Conservation (phyloP, 2,888 invertebrate species). For the Dendrolimus houi region DNA sequence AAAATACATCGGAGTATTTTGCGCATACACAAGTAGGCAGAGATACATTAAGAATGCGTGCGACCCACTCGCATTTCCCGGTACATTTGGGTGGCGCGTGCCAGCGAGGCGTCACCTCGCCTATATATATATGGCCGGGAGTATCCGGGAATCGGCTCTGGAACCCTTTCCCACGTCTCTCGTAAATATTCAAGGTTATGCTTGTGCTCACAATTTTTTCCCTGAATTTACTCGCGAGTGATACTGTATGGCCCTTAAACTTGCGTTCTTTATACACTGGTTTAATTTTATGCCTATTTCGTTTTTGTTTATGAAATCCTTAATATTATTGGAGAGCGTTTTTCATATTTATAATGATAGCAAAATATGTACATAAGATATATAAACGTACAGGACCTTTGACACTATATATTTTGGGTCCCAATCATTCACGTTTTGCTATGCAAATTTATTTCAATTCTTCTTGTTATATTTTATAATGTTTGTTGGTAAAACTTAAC, state of each 20-base stretch:
- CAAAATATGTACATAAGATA: too few species aligned
- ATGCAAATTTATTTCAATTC: too few species aligned
- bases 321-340: neutral
- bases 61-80: neutral
- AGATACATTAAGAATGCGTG: neutral
- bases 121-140: neutral
- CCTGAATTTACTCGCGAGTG: conserved; percentile 39
- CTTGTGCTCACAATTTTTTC: conserved; percentile 49
- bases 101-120: neutral
- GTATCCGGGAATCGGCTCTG: conserved; percentile 38
- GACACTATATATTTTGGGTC: too few species aligned
- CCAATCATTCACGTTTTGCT: too few species aligned
- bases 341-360: too few species aligned
- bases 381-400: too few species aligned
- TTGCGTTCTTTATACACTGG: conserved; percentile 11
- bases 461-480: too few species aligned
- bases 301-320: neutral
- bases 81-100: neutral
- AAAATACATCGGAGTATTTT: too few species aligned
- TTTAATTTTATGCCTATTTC: neutral
- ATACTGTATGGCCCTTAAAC: conserved; percentile 26
- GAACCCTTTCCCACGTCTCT: conserved; percentile 20
- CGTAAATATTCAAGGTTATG: conserved; percentile 64
- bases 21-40: neutral
- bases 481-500: too few species aligned